Evolutionary conservation across 2,113 vertebrate genomes (phyloP).

Genomic region (Nycticryphes semicollaris): DNA sequence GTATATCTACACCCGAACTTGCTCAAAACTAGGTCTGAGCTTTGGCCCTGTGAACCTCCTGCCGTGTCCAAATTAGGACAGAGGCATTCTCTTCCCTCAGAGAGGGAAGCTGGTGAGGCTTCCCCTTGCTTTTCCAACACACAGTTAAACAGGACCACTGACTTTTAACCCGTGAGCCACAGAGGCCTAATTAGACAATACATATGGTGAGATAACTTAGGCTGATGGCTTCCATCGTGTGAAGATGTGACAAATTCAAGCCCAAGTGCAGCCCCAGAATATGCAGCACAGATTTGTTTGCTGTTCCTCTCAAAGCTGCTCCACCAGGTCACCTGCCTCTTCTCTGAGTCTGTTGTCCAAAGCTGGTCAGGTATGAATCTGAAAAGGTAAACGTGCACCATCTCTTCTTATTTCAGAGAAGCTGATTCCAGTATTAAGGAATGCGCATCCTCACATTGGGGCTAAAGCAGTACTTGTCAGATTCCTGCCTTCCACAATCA

Average conservation of each 20-base stretch:
- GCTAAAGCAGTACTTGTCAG: neutral
- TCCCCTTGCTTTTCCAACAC: neutral
- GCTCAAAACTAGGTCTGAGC: neutral
- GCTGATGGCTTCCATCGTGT: neutral
- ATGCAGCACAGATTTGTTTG: neutral
- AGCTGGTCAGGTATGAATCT: neutral
- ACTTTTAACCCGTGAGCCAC: neutral
- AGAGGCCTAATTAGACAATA: neutral
- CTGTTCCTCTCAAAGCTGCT: neutral
- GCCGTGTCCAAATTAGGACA: neutral
- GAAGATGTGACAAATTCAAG: neutral
- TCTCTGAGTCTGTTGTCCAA: neutral
- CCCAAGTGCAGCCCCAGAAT: neutral
- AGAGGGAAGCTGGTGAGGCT: neutral
- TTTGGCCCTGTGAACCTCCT: neutral
- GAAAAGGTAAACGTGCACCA: neutral
- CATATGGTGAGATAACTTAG: neutral
- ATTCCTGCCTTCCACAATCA: neutral
- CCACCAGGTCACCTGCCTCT: neutral
- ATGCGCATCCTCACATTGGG: neutral
- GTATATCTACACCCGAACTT: neutral
- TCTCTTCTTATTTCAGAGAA: neutral
- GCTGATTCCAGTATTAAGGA: neutral
- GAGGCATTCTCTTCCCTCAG: neutral
- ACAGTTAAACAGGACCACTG: neutral